phyloP scores from a whole-genome alignment of 2,113 vertebrate species.

The Lagopus leucura region DNA sequence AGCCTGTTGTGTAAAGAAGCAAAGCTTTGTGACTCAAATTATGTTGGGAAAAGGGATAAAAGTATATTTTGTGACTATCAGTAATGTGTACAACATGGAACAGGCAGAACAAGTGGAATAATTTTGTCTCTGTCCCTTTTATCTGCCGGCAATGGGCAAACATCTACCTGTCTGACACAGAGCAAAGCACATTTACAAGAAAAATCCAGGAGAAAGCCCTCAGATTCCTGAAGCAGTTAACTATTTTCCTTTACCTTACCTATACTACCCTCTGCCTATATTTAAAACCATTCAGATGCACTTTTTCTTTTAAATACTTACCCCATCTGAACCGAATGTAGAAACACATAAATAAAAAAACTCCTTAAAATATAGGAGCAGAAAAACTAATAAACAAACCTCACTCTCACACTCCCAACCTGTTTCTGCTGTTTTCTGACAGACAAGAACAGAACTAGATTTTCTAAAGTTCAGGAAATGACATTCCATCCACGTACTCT shows the following conservation, averaged over 20 bases:
- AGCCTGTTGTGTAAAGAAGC: not conserved
- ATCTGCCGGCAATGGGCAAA: not conserved
- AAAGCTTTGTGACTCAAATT: not conserved
- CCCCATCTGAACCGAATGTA: not conserved
- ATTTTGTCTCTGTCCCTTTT: not conserved
- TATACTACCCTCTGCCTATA: not conserved
- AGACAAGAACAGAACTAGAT: not conserved
- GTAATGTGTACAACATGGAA: not conserved
- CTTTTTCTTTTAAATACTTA: not conserved
- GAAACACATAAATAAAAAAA: not conserved
- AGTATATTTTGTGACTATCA: not conserved
- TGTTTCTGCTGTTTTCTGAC: not conserved
- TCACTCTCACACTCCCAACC: not conserved
- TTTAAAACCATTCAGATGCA: not conserved
- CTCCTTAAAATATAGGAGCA: not conserved
- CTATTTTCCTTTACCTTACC: not conserved
- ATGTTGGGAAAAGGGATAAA: not conserved
- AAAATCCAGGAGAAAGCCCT: not conserved
- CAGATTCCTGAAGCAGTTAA: not conserved
- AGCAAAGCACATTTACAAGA: not conserved
- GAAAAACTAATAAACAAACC: not conserved
- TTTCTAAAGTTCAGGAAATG: not conserved
- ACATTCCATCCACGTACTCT: not conserved
- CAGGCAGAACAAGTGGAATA: not conserved
- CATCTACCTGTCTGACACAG: not conserved